phyloP scores from a whole-genome alignment of 2,888 invertebrate species.

The Buathra laborator region DNA sequence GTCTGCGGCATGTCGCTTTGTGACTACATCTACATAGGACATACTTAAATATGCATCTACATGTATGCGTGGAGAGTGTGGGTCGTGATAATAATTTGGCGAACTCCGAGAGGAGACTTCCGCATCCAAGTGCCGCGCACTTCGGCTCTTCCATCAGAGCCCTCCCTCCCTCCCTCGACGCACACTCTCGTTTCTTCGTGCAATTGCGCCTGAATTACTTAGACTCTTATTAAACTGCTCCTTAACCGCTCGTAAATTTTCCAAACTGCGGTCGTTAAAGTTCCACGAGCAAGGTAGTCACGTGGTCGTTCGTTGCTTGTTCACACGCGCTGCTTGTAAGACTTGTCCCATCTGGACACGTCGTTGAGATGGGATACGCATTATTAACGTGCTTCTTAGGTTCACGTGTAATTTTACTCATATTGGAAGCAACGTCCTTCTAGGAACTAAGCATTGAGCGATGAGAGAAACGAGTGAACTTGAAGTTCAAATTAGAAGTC shows the following conservation, averaged over 20 bases:
- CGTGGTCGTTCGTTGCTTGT: slow-evolving; percentile 11
- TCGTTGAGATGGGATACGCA: not conserved
- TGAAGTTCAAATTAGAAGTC: too few species aligned
- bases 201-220: slow-evolving; percentile 70
- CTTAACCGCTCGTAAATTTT: slow-evolving; percentile 73
- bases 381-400: slow-evolving; percentile 30
- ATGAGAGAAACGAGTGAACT: too few species aligned
- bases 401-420: not conserved
- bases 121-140: slow-evolving; percentile 26
- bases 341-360: slow-evolving; percentile 15
- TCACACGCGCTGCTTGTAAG: slow-evolving; percentile 10
- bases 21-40: slow-evolving; percentile 5
- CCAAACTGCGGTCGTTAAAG: slow-evolving; percentile 68
- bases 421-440: not conserved
- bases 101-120: slow-evolving; percentile 41
- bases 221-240: slow-evolving; percentile 72
- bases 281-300: slow-evolving; percentile 56
- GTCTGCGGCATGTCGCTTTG: not conserved
- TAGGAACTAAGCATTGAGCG: too few species aligned
- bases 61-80: not conserved
- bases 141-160: slow-evolving; percentile 27
- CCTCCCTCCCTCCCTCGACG: slow-evolving; percentile 23
- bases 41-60: slow-evolving; percentile 1
- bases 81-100: slow-evolving; percentile 54
- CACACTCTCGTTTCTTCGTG: slow-evolving; percentile 46